Evolutionary conservation across 1,140 invertebrate species (phyloP).

Genomic region (Hermetia illucens): DNA sequence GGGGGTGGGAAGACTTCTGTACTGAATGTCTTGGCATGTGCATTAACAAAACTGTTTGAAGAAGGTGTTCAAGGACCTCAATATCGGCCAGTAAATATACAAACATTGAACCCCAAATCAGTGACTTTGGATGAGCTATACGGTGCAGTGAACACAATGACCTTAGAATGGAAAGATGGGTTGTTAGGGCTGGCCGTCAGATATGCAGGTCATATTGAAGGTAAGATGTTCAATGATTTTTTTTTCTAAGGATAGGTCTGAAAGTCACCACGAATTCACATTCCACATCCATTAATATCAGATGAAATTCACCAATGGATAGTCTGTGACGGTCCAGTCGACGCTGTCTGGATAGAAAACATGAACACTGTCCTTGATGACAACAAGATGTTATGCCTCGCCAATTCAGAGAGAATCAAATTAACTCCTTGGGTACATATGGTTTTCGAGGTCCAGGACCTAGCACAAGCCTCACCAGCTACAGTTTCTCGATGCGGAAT

Average conservation of each 20-base stretch:
- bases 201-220: conserved; percentile 45
- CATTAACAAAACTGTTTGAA: conserved; percentile 44
- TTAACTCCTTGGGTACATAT: conserved; percentile 68
- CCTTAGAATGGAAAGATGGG: conserved; percentile 82
- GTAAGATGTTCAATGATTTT: conserved; percentile 11
- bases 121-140: conserved; percentile 79
- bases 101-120: conserved; percentile 76
- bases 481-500: conserved; percentile 76
- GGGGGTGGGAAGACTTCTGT: conserved; percentile 68
- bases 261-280: too few species aligned
- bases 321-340: conserved; percentile 81
- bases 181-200: conserved; percentile 58
- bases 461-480: conserved; percentile 75
- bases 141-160: conserved; percentile 70
- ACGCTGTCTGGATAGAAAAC: conserved; percentile 92
- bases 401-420: conserved; percentile 82
- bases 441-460: conserved; percentile 80
- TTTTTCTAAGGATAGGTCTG: too few species aligned
- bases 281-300: conserved; percentile 2
- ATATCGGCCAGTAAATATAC: conserved; percentile 47
- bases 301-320: conserved; percentile 65
- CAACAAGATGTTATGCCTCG: conserved; percentile 82
- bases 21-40: conserved; percentile 46
- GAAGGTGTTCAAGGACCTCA: conserved; percentile 37
- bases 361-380: conserved; percentile 89